phyloP scores from a whole-genome alignment of 2,888 invertebrate genomes.

The Lasioglossum marginatum region DNA sequence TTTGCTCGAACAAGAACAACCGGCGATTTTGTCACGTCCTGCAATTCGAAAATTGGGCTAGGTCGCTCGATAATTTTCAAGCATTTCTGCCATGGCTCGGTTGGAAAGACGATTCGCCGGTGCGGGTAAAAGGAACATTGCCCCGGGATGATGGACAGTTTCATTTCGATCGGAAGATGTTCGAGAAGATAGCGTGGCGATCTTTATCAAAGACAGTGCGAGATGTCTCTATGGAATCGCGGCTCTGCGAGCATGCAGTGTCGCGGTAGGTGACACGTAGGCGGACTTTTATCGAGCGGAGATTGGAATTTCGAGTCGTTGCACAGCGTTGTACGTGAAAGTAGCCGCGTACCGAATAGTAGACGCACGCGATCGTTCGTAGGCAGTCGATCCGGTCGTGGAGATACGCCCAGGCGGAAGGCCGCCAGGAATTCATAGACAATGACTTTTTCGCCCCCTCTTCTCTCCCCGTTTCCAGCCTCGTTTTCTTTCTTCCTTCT shows the following conservation, averaged over 20 bases:
- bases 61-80: neutral
- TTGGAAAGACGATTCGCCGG: neutral
- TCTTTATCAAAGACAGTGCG: neutral
- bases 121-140: neutral
- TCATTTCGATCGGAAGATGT: slow-evolving; percentile 2
- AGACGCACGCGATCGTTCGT: slow-evolving; percentile 53
- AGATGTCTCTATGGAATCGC: neutral
- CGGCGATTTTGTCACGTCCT: neutral
- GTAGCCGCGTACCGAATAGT: slow-evolving; percentile 58
- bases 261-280: slow-evolving; percentile 43
- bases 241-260: neutral
- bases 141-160: neutral
- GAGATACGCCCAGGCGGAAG: slow-evolving; percentile 80
- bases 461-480: neutral
- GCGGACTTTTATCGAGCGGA: slow-evolving; percentile 60
- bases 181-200: neutral
- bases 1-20: neutral
- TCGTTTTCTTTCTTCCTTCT: neutral
- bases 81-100: neutral
- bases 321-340: slow-evolving; percentile 70
- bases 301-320: slow-evolving; percentile 67
- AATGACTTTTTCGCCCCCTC: slow-evolving; percentile 70
- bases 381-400: slow-evolving; percentile 68
- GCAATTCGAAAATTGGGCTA: neutral
- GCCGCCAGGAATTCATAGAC: slow-evolving; percentile 77